These are phyloP conservation scores for Prietella phreatophila DNA, from an alignment of 2,113 vertebrate genomes.

Conservation along the genomic window DNA sequence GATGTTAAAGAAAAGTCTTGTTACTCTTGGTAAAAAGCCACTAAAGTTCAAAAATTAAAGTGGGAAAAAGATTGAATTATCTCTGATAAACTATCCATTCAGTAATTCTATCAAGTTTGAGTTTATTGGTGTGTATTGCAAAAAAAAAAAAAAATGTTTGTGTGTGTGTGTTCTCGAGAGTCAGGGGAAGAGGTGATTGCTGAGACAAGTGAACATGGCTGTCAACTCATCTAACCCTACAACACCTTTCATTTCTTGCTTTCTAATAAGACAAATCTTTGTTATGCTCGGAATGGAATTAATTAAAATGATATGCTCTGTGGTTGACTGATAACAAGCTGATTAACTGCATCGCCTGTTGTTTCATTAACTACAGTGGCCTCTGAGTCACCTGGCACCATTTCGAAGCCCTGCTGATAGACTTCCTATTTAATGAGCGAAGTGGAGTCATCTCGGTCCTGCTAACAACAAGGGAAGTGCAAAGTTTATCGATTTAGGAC, in stretches of 20 bases:
- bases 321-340: slow-evolving; percentile 23
- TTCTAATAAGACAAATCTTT: slow-evolving; percentile 27
- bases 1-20: neutral
- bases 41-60: neutral
- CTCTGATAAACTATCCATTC: neutral
- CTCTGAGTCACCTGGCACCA: slow-evolving; percentile 16
- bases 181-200: neutral
- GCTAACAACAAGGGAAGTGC: slow-evolving; percentile 46
- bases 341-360: slow-evolving; percentile 29
- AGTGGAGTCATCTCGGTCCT: slow-evolving; percentile 18
- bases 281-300: neutral
- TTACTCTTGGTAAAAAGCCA: neutral
- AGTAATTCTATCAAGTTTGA: neutral
- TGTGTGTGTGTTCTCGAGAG: neutral
- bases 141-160: neutral
- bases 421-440: slow-evolving; percentile 15
- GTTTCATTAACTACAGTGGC: slow-evolving; percentile 41
- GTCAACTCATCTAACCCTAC: neutral
- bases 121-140: neutral
- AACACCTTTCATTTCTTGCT: slow-evolving; percentile 1
- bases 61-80: neutral
- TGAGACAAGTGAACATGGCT: neutral
- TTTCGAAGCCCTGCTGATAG: slow-evolving; percentile 29
- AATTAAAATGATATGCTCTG: slow-evolving; percentile 31
- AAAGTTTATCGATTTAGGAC: slow-evolving; percentile 68